Percentiles rank a stretch among this genome's conserved stretches.
These are phyloP conservation scores for Pangasianodon hypophthalmus DNA, from an alignment of 2,113 vertebrate species.

Conservation along the genomic window DNA sequence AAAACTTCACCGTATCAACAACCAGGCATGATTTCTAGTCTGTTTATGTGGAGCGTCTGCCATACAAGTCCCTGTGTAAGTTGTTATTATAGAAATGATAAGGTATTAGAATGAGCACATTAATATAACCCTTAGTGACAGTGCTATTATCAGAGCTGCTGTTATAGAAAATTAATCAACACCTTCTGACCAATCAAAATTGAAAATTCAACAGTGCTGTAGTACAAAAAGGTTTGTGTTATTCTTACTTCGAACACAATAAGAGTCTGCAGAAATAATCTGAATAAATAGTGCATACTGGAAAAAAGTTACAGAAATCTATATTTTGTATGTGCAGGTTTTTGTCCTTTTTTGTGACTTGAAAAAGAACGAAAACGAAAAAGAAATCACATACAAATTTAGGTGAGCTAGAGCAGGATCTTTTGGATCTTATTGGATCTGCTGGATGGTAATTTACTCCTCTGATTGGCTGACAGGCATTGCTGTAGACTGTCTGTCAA, in stretches of 20 bases:
- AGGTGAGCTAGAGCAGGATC: neutral
- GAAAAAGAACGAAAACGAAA: neutral
- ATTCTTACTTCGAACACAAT: neutral
- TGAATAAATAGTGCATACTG: neutral
- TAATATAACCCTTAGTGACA: neutral
- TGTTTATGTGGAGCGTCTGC: neutral
- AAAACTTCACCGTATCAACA: neutral
- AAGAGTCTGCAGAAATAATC: neutral
- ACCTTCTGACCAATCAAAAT: neutral
- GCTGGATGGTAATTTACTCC: neutral
- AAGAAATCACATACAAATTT: neutral
- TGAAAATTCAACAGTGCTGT: neutral
- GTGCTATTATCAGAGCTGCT: neutral
- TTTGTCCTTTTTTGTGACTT: neutral
- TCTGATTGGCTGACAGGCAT: neutral
- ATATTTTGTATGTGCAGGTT: neutral
- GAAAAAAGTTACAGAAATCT: neutral
- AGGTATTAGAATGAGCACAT: neutral
- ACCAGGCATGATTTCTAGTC: neutral
- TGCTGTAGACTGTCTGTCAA: neutral
- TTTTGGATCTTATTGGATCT: neutral
- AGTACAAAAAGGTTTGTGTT: neutral
- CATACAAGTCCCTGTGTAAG: neutral
- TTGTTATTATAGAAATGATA: neutral
- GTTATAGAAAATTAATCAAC: neutral